Evolutionary conservation across 2,888 invertebrate genomes (phyloP).

Genomic region (Plemyria rubiginata): DNA sequence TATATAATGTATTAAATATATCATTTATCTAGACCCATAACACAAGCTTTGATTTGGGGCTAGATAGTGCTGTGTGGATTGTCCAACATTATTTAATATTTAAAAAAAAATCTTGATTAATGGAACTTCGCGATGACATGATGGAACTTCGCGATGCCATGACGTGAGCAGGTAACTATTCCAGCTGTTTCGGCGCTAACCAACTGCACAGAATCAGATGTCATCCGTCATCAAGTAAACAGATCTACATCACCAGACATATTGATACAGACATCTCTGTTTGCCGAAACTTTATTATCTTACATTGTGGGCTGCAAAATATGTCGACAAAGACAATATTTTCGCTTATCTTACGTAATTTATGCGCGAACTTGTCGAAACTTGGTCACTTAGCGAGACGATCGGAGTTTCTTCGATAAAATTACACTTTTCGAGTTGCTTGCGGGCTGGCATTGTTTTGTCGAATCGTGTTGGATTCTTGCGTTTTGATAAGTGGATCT

Average conservation of each 20-base stretch:
- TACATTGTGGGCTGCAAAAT: conserved; percentile 66
- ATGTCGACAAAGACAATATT: conserved; percentile 81
- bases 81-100: too few relatives aligned
- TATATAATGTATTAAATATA: too few relatives aligned
- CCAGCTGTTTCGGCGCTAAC: too few relatives aligned
- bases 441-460: conserved; percentile 39
- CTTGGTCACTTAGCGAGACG: conserved; percentile 70
- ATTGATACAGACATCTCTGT: conserved; percentile 63
- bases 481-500: background rate
- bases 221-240: background rate
- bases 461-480: conserved; percentile 16
- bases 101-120: too few relatives aligned
- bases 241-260: conserved; percentile 40
- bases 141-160: too few relatives aligned
- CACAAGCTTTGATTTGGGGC: too few relatives aligned
- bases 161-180: too few relatives aligned
- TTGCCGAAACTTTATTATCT: conserved; percentile 71
- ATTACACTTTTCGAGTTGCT: conserved; percentile 50
- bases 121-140: too few relatives aligned
- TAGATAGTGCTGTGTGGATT: too few relatives aligned
- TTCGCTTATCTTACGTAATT: conserved; percentile 81
- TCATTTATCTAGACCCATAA: too few relatives aligned
- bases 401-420: conserved; percentile 66
- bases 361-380: conserved; percentile 79
- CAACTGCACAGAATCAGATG: too few relatives aligned